Base-by-base conservation (phyloP, 2,888 invertebrate genomes). In the Glomeris marginata region DNA sequence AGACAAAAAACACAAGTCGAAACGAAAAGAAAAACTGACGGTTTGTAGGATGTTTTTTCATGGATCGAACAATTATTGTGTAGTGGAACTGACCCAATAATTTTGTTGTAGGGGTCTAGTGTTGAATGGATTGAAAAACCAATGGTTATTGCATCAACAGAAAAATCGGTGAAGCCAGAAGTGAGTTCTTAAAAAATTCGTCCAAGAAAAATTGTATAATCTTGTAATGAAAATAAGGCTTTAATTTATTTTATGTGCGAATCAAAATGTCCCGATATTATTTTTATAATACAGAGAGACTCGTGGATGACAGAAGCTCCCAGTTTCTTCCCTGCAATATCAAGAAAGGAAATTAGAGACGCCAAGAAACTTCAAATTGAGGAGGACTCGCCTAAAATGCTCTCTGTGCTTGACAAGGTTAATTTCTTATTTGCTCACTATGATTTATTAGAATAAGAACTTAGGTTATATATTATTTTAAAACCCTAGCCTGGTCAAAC, bases 301-400 rank as follows among this genome's bases (percentile, higher is more conserved):
- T 78, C 80, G 59, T 88, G 88, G 87, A 84, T 88, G 83, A 76
- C 76, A 35, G 71, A 80, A 62, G 74, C 77, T 11, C 73, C 74
- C 38, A 57, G 72, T 20, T 64, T 75, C 20, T 15, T 38, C 15
- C 50, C 50, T 5, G 46, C 50, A 11, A 33, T 46, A 15, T 41
- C 33, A 3, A 15, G 45, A 28, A 35, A 28, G 10, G 45, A 45
- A 28, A 13, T 41, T 11, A 46, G 20, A 35, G 6, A 35, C 15
- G 33, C 13, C 8, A 15, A 38, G 33, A 45, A 6, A 20, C 13
- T 10, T 3, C 13, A 43, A 43, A 15, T 20, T 18, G n/a, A n/a
- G 10, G 40, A 18, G 40, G 40, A 18, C 40, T 38, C 4, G 2
- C 16, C 18, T 6, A 16, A 38, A 16, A 16, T 38, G 18, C 16